Evolutionary conservation across 1,140 invertebrate species (phyloP), one percentile per base, ranked within the genome.

Genomic region (Drosophila trapezifrons): DNA sequence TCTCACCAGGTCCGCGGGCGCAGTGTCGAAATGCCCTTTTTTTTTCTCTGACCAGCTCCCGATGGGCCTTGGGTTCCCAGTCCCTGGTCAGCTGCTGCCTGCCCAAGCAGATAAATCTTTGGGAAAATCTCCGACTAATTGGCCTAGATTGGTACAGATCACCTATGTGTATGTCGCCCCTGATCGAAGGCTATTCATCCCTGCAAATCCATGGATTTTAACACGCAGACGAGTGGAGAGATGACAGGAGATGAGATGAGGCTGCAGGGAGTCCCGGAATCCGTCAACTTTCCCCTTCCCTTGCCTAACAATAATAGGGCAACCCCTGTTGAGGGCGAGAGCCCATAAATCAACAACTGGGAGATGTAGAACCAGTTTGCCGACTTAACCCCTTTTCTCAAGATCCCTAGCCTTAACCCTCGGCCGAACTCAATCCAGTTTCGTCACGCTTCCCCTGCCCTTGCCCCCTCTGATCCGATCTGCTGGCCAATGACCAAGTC

Each of bases 171-270:
- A 49, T 29, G 22, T 22, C 18, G 37, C 15, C 37, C 37, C n/a
- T n/a, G 66, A 70, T 70, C 25, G 42, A 47, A 15, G 59, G 25
- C 35, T 64, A 6, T 20, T 52, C 18, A 35, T 8, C 32, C 51
- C 18, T 0, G 51, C 13, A 37, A 54, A 54, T 54, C 51, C 45
- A 20, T 25, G 69, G 43, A 69, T 76, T 76, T 76, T 82, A 63
- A 87, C 83, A 83, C 79, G 83, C 83, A 84, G 40, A n/a, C n/a
- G n/a, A n/a, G n/a, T n/a, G n/a, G n/a, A n/a, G n/a, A 52, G 22
- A 35, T 52, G 51, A 52, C 51, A 22, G 51, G 13, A 22, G 29
- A 52, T 52, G 49, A 35, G 29, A 1, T 54, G 51, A 54, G 51
- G 51, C 51, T 54, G 64, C 76, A 49, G 35, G 67, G 52, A 15